A percentile compares a stretch with the other conserved stretches of the same genome.
Conservation (phyloP, 2,888 invertebrate species). For the Shargacucullia verbasci region DNA sequence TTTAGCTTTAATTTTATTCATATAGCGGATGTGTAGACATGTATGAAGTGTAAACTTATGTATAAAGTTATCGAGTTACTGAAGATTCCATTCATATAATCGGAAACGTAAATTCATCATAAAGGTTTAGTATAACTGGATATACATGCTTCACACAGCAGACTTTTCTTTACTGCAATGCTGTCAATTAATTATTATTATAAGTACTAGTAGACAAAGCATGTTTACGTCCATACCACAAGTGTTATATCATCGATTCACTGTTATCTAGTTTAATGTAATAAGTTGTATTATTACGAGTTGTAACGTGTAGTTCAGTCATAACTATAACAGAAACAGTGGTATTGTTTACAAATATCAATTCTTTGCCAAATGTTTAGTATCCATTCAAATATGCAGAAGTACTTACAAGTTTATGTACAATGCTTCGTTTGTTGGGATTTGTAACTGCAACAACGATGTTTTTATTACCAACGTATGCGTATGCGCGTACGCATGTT, state of each 20-base stretch:
- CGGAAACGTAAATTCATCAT: too few species aligned
- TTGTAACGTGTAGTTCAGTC: slow-evolving; percentile 5
- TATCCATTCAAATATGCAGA: too few species aligned
- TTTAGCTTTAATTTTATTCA: slow-evolving; percentile 30
- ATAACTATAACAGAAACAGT: slow-evolving; percentile 23
- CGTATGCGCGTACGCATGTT: too few species aligned
- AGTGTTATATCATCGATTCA: slow-evolving; percentile 33
- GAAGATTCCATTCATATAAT: background rate
- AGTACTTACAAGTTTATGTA: background rate
- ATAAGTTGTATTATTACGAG: slow-evolving; percentile 10
- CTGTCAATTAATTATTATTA: slow-evolving; percentile 13
- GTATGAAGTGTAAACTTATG: slow-evolving; percentile 5
- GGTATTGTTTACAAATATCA: slow-evolving; percentile 34
- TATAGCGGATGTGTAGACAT: slow-evolving; percentile 3
- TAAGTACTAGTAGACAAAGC: slow-evolving; percentile 17
- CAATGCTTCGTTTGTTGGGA: background rate
- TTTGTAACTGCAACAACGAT: too few species aligned
- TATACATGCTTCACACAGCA: background rate
- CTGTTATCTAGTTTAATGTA: slow-evolving; percentile 8
- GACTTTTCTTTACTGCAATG: slow-evolving; percentile 8
- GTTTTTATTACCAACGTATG: too few species aligned
- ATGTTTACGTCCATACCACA: slow-evolving; percentile 10
- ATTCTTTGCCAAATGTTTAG: slow-evolving; percentile 7
- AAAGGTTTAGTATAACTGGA: too few species aligned
- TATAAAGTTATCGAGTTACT: slow-evolving; percentile 6